Percentiles rank a stretch among this genome's conserved stretches.
Evolutionary conservation across 2,888 invertebrate genomes (phyloP).

Genomic region (Diogma glabrata): DNA sequence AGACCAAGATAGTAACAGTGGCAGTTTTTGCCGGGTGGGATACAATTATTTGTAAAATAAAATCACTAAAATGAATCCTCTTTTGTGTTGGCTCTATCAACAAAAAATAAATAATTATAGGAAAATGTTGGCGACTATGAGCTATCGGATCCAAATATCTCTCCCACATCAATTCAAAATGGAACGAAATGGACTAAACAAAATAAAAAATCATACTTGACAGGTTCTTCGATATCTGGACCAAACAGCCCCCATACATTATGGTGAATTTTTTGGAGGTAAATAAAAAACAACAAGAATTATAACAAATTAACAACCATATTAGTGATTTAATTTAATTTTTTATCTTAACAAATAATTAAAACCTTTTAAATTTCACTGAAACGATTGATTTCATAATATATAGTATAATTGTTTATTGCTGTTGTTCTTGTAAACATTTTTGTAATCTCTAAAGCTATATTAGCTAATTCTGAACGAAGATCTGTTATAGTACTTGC

Average conservation of each 20-base stretch:
- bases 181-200: slow-evolving; percentile 67
- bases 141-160: too few species aligned
- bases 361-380: too few species aligned
- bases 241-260: slow-evolving; percentile 57
- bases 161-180: slow-evolving; percentile 50
- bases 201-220: slow-evolving; percentile 58
- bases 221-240: slow-evolving; percentile 34
- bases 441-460: background rate
- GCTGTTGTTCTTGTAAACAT: too few species aligned
- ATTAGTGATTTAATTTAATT: background rate
- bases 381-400: too few species aligned
- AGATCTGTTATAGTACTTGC: background rate
- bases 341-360: background rate
- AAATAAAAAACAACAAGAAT: background rate
- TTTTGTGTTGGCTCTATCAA: too few species aligned
- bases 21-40: too few species aligned
- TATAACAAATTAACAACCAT: background rate
- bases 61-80: too few species aligned
- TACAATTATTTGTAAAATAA: too few species aligned
- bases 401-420: too few species aligned
- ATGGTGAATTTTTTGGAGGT: slow-evolving; percentile 51
- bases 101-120: too few species aligned
- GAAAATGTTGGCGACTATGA: too few species aligned
- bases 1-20: too few species aligned
- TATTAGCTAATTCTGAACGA: background rate